Evolutionary conservation across 2,113 vertebrate genomes (phyloP), one percentile per base, ranked within the genome.

Genomic region (Myiopsitta monachus): DNA sequence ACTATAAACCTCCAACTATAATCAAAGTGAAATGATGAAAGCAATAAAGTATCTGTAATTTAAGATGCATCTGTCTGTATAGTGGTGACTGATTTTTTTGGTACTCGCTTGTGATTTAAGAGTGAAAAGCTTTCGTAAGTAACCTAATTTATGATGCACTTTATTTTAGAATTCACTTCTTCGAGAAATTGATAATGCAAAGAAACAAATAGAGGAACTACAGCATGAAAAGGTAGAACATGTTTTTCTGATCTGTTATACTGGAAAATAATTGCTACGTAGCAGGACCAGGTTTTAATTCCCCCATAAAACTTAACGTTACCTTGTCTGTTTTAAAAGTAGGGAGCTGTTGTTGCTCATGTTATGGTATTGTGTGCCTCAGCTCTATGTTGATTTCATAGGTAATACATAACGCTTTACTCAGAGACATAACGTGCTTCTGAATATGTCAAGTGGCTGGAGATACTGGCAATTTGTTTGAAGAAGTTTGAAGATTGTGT

Each of bases 171-270:
- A 99, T 80, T 96, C 98, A 52, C 98, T 99, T 31, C 96, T 99
- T 73, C 98, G 98, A 85, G 99, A 99, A 95, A 98, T 99, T 90
- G 99, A 99, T 70, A 98, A 97, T 94, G 98, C 98, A 18, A 99
- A 99, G 96, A 99, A 99, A 90, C 97, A 99, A 72, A 97, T 99
- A 23, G 99, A 99, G 66, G 99, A 99, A 77, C 98, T 99, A 36
- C 99, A 99, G 26, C 99, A 99, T 31, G 99, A 99, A 83, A 99
- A 99, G 98, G 99, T 99, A 94, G 68, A 47, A 3, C 18, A 17
- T 27, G 2, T 21, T 7, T 27, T 67, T 79, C 30, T 89, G 18
- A 52, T 75, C 52, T 54, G 15, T 1, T 61, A 3, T 38, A 5
- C 54, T 41, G 54, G 59, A 63, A 69, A 51, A 21, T 59, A 74